Base-by-base conservation (phyloP, 2,888 invertebrate species). In the Protophormia terraenovae region DNA sequence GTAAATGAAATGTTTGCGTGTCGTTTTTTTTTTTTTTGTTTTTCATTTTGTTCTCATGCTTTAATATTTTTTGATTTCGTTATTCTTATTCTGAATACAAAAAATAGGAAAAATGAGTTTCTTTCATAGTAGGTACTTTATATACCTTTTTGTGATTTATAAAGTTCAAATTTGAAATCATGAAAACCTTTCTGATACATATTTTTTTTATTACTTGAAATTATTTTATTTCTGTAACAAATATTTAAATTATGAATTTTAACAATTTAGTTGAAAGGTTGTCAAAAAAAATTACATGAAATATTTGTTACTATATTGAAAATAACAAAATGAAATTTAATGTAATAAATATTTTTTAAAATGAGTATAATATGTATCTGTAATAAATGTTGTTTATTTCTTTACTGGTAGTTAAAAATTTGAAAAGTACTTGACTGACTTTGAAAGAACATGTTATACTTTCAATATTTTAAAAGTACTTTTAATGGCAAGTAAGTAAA, bases 1-100 rank as follows among this genome's bases (percentile, higher is more conserved):
- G 66, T 47, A 83, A 85, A 75, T 85, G 62, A 82, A 82, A 78
- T 64, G 81, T 71, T 85, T 82, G 85, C 82, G 82, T 85, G 85
- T 78, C 78, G 41, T 62, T 55, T 55, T 38, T 50, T 29, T n/a
- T n/a, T n/a, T n/a, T n/a, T n/a, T n/a, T n/a, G n/a, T n/a, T n/a
- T 16, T 60, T 62, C 22, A 5, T 32, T 10, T 38, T 62, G 32
- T 67, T 55, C 58, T 16, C 67, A 58, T 69, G 12, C 58, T 67
- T 27, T 32, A 47, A 38, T 29, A 14, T 41, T 47, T 80, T 27
- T 35, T 69, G n/a, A 47, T 24, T 71, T 82, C 27, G 41, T 62
- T 81, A 41, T 45, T 67, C 53, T 64, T 69, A 50, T 66, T 58
- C 14, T 22, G n/a, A n/a, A n/a, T n/a, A 50, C 22, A 58, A 53